A percentile compares a stretch with the other conserved stretches of the same genome.
phyloP scores from a whole-genome alignment of 2,113 vertebrate species.

The Numenius arquata region DNA sequence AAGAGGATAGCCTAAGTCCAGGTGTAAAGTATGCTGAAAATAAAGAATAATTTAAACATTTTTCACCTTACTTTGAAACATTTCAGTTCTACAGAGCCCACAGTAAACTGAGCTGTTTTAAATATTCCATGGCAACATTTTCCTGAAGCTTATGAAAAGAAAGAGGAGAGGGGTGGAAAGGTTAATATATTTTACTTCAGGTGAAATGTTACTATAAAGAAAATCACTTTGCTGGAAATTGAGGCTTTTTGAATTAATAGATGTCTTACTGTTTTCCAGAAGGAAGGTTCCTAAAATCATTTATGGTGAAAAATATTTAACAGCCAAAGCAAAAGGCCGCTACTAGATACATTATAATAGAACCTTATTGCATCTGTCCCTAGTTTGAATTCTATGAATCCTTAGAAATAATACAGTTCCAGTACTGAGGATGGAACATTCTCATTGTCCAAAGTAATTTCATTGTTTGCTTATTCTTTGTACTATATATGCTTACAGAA shows the following conservation, averaged over 20 bases:
- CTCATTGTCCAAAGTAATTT: background rate
- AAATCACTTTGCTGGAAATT: background rate
- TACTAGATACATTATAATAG: background rate
- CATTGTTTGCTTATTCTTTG: background rate
- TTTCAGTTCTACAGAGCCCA: background rate
- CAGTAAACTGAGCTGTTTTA: background rate
- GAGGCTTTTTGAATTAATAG: background rate
- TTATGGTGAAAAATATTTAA: background rate
- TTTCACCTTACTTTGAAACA: background rate
- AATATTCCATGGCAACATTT: background rate
- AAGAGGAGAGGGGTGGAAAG: background rate
- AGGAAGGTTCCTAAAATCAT: background rate
- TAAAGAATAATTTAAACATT: background rate
- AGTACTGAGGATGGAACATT: background rate
- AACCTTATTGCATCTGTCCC: background rate
- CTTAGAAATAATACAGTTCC: background rate
- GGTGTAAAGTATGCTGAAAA: background rate
- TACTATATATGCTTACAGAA: background rate
- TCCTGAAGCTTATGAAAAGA: background rate
- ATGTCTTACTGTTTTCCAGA: background rate
- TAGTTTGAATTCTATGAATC: background rate
- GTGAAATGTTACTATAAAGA: background rate
- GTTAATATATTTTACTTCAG: slow-evolving; percentile 2
- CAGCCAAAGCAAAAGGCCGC: background rate
- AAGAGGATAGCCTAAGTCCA: background rate